Conservation (phyloP, 2,888 invertebrate genomes). For the Pachycephus smyrnensis region DNA sequence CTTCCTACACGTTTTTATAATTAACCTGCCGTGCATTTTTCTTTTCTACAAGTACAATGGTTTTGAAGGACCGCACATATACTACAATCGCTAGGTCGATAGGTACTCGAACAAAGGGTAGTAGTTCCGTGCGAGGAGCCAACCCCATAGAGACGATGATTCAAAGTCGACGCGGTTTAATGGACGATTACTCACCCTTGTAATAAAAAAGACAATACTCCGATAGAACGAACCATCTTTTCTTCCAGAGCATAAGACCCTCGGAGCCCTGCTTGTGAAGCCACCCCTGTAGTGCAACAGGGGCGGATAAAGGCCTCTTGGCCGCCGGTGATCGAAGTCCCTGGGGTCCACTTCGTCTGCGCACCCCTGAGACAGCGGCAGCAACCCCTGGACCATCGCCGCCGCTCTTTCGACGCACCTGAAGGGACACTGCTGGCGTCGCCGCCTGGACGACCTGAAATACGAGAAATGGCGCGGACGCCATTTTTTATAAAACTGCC, state of each 20-base stretch:
- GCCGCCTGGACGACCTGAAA: slow-evolving; percentile 51
- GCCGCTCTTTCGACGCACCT: slow-evolving; percentile 61
- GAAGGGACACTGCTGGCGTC: slow-evolving; percentile 46
- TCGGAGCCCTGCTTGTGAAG: slow-evolving; percentile 93
- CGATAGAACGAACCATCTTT: slow-evolving; percentile 93
- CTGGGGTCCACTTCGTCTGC: slow-evolving; percentile 68
- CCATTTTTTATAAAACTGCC: no score
- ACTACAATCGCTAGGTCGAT: no score
- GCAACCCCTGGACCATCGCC: slow-evolving; percentile 54
- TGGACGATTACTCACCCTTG: slow-evolving; percentile 75
- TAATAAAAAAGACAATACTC: slow-evolving; percentile 96
- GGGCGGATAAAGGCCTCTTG: slow-evolving; percentile 85
- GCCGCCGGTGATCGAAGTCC: slow-evolving; percentile 85
- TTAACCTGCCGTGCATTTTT: no score
- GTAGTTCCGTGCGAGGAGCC: neutral
- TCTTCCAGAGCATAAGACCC: slow-evolving; percentile 93
- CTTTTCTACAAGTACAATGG: no score
- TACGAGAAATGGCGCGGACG: slow-evolving; percentile 8
- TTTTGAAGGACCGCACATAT: no score
- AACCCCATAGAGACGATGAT: no score
- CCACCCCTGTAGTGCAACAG: slow-evolving; percentile 90
- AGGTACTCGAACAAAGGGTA: neutral
- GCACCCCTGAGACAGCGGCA: slow-evolving; percentile 54
- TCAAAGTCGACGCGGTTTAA: no score
- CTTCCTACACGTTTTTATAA: no score